These are phyloP conservation scores for Patella caerulea DNA, from an alignment of 2,888 invertebrate genomes.

Conservation along the genomic window DNA sequence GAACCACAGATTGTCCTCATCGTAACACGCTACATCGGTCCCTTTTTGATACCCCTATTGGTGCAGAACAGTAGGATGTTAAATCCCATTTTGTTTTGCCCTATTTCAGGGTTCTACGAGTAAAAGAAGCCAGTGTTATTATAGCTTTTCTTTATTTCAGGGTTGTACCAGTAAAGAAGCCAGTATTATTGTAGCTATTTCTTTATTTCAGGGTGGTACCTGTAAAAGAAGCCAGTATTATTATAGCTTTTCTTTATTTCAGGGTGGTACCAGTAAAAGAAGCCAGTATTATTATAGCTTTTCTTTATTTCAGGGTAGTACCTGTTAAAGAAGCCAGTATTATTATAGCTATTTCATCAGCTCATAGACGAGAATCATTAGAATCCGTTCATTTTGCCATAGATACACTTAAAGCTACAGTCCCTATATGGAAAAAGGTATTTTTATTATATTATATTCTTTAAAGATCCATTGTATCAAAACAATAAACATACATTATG, in stretches of 20 bases:
- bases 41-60: no score
- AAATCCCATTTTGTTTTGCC: constrained; percentile 62
- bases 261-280: constrained; percentile 84
- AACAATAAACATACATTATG: no score
- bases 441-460: neutral
- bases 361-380: constrained; percentile 87
- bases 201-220: constrained; percentile 76
- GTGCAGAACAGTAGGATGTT: no score
- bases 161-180: constrained; percentile 86
- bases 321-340: constrained; percentile 90
- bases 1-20: no score
- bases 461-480: neutral
- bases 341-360: constrained; percentile 89
- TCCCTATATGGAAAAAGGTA: constrained; percentile 95
- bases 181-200: constrained; percentile 88
- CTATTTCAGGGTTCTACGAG: constrained; percentile 77
- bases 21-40: no score
- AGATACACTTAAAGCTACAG: constrained; percentile 85
- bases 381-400: constrained; percentile 88
- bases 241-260: constrained; percentile 85
- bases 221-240: constrained; percentile 87
- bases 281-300: constrained; percentile 90
- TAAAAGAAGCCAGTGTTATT: constrained; percentile 88
- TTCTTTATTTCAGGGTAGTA: constrained; percentile 74
- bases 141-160: constrained; percentile 77